Evolutionary conservation across 2,797 vertebrate species (phyloP).

Genomic region (Bovichtus variegatus): DNA sequence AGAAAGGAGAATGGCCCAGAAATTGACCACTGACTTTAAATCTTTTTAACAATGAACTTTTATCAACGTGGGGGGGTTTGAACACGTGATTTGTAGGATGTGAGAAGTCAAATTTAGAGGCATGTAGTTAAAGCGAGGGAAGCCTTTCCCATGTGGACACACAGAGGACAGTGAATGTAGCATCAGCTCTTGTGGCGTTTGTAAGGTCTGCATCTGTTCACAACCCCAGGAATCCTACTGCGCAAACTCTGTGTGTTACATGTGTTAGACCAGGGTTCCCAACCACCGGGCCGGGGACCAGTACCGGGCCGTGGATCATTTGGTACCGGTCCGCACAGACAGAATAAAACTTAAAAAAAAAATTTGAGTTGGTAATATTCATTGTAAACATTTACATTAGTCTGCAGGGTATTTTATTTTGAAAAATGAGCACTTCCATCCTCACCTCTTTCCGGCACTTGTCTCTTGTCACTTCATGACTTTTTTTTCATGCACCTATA

Average conservation of each 20-base stretch:
- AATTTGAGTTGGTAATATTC: no score
- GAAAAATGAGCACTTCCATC: no score
- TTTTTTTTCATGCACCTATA: no score
- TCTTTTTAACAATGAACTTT: neutral
- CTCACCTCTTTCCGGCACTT: no score
- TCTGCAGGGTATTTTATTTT: no score
- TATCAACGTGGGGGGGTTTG: neutral
- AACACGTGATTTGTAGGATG: neutral
- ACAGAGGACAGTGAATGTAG: conserved; percentile 20
- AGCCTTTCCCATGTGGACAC: conserved; percentile 7
- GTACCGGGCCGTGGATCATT: no score
- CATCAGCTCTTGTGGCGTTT: conserved; percentile 15
- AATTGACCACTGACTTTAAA: neutral
- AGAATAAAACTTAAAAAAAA: no score
- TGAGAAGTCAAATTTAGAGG: neutral
- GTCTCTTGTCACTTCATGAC: no score
- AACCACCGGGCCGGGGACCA: no score
- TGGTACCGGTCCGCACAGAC: no score
- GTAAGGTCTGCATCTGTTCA: neutral
- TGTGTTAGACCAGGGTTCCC: no score
- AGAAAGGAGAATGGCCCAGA: neutral
- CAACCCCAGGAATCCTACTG: neutral
- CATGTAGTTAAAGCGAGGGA: conserved; percentile 1
- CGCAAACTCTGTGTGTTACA: neutral
- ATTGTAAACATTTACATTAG: no score